These are phyloP conservation scores for Palaemon carinicauda DNA, from an alignment of 1,140 invertebrate genomes.

Conservation along the genomic window DNA sequence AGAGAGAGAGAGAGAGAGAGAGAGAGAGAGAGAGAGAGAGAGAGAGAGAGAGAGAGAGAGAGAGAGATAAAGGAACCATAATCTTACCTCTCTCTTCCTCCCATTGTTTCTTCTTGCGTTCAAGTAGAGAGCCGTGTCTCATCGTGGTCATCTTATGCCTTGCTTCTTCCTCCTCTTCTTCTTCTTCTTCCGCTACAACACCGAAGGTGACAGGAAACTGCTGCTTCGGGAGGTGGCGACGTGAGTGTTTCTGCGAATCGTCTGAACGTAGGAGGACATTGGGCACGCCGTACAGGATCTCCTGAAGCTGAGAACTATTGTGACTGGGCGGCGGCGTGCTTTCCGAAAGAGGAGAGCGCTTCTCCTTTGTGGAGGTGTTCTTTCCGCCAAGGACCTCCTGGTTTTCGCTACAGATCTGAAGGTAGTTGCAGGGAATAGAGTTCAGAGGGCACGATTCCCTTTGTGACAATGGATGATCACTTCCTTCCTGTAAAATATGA, in stretches of 20 bases:
- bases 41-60: slow-evolving; percentile 13
- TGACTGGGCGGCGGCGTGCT: slow-evolving; percentile 2
- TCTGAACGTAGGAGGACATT: not conserved
- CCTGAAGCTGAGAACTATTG: slow-evolving; percentile 19
- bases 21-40: not conserved
- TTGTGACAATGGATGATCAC: no score
- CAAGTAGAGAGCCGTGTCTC: slow-evolving; percentile 23
- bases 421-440: no score
- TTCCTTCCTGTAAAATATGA: no score
- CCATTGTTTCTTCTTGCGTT: slow-evolving; percentile 49
- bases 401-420: not conserved
- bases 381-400: not conserved
- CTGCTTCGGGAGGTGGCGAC: not conserved
- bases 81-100: slow-evolving; percentile 46
- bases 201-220: not conserved
- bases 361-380: not conserved
- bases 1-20: not conserved
- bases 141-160: slow-evolving; percentile 9
- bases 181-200: not conserved
- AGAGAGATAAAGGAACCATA: not conserved
- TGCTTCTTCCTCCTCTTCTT: not conserved
- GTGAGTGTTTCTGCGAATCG: not conserved
- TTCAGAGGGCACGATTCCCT: no score
- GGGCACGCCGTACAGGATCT: slow-evolving; percentile 3
- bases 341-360: no score